Evolutionary conservation across 2,797 vertebrate species (phyloP), one percentile per base, ranked within the genome.

Genomic region (Kryptopterus vitreolus): DNA sequence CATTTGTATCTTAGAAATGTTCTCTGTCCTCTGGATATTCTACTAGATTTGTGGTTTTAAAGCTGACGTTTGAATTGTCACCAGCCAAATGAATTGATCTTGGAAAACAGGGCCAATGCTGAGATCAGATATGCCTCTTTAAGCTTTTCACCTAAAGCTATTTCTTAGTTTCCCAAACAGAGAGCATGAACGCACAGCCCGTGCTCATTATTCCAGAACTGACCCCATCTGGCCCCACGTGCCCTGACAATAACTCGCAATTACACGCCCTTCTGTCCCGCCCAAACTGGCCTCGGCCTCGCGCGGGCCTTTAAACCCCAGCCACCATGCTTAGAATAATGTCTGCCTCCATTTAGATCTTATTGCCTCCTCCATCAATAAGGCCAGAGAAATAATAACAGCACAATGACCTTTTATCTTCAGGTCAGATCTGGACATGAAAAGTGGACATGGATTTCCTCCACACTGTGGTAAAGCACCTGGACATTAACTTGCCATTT

Each of bases 161-260:
- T 38, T 57, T 52, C 22, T 57, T 43, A 69, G 62, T 58, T 66
- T 66, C 57, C 74, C 59, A 50, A 59, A 53, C 24, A 58, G 38
- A 73, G 79, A 43, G 72, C 74, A 35, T 1, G 1, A 63, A 66
- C 81, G 46, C 48, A 70, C 65, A 78, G 58, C 75, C 83, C 69
- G 63, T 18, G 11, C 69, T 87, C 88, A 88, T 88, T 83, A 77
- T 82, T 82, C 58, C 77, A 12, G 48, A 70, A 77, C 82, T 82
- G 88, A 86, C 87, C 91, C 90, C 92, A 93, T 89, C 91, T 92
- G 91, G 88, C 85, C 83, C 13, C 61, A 78, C 18, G 9, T 55
- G 59, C 80, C 81, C 82, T 26, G 85, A 89, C 85, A 93, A 89
- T 89, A 87, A 87, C 87, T 86, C 81, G 89, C 89, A 91, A 91